These are phyloP conservation scores for Carduelis carduelis DNA, from an alignment of 2,797 vertebrate species.

Conservation along the genomic window DNA sequence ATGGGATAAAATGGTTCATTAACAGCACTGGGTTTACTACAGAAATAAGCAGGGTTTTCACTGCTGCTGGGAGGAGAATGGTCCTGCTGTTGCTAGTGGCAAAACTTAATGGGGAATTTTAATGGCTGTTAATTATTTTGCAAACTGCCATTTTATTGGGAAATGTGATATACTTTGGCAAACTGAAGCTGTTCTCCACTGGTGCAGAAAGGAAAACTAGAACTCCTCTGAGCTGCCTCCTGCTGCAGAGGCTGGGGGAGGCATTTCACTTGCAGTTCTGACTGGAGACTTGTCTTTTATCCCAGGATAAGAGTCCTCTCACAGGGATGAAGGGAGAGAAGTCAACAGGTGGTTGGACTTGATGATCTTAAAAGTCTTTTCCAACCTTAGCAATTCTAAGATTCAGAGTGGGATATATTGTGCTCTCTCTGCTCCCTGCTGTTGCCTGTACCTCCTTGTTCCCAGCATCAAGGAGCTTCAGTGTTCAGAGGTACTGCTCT, in stretches of 20 bases:
- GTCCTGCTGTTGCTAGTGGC: neutral
- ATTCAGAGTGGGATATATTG: neutral
- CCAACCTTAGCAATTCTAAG: neutral
- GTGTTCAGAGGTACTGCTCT: neutral
- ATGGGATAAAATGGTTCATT: slow-evolving; percentile 19
- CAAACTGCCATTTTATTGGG: neutral
- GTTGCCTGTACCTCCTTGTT: neutral
- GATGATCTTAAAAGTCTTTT: neutral
- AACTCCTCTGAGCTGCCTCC: neutral
- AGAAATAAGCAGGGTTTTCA: neutral
- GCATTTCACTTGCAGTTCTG: neutral
- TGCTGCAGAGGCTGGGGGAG: neutral
- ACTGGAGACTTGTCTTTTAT: neutral
- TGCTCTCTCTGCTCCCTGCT: neutral
- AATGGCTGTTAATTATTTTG: slow-evolving; percentile 32
- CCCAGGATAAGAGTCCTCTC: neutral
- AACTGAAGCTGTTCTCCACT: neutral
- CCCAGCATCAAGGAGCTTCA: neutral
- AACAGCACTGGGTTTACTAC: neutral
- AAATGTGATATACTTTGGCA: neutral
- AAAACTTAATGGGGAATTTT: neutral
- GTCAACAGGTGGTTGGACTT: neutral
- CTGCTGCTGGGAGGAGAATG: neutral
- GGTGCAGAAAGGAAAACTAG: neutral
- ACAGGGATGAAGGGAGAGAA: neutral